Evolutionary conservation across 2,888 invertebrate species (phyloP).

Genomic region (Hemaris fuciformis): DNA sequence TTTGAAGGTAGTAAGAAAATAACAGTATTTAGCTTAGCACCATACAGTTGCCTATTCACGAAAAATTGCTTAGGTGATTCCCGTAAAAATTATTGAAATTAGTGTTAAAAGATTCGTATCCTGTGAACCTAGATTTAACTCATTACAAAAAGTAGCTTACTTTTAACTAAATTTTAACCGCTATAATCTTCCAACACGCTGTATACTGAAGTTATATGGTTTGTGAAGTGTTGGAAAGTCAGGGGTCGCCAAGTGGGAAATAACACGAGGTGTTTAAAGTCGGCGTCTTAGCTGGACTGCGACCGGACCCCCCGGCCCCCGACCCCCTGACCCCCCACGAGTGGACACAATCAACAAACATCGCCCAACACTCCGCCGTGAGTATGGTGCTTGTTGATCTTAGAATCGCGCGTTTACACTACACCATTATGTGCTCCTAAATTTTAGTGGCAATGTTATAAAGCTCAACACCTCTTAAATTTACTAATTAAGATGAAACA

Average conservation of each 20-base stretch:
- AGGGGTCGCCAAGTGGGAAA: slow-evolving; percentile 21
- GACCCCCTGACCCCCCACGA: slow-evolving; percentile 14
- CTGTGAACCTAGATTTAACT: too few species aligned
- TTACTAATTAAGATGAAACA: too few species aligned
- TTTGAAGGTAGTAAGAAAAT: too few species aligned
- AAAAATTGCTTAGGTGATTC: too few species aligned
- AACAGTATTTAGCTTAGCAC: too few species aligned
- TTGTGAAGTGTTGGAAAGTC: slow-evolving; percentile 19
- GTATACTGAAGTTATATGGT: slow-evolving; percentile 13
- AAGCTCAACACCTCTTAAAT: too few species aligned
- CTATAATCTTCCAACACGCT: slow-evolving; percentile 4
- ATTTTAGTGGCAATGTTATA: too few species aligned
- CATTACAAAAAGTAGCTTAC: too few species aligned
- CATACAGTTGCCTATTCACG: too few species aligned
- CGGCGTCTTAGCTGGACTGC: slow-evolving; percentile 28
- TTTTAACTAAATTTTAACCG: background rate
- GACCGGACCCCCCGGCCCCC: slow-evolving; percentile 21
- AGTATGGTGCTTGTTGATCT: slow-evolving; percentile 33
- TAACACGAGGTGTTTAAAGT: slow-evolving; percentile 31
- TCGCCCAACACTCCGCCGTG: slow-evolving; percentile 23
- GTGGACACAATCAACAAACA: slow-evolving; percentile 45
- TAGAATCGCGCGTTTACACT: background rate
- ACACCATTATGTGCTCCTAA: background rate
- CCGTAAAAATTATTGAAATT: too few species aligned
- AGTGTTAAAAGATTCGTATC: too few species aligned